These are phyloP conservation scores for Hipparchia semele DNA, from an alignment of 2,888 invertebrate genomes.

Conservation along the genomic window DNA sequence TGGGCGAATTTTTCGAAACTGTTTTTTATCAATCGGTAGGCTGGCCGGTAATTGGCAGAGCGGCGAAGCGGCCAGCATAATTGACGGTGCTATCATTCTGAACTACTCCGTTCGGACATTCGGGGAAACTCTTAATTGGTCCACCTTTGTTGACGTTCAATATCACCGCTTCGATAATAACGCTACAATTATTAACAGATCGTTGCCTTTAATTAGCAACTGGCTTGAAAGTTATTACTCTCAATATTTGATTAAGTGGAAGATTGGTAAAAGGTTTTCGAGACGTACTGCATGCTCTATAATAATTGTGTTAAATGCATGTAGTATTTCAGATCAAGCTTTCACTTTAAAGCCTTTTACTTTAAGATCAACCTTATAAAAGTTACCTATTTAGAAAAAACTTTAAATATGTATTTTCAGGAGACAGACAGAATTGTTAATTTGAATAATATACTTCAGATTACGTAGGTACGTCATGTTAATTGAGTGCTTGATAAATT, in stretches of 20 bases:
- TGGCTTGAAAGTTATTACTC: conserved; percentile 51
- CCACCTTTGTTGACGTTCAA: conserved; percentile 77
- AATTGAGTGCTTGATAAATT: no score
- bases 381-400: no score
- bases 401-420: no score
- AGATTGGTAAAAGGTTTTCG: conserved; percentile 27
- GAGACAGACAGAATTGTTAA: no score
- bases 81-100: conserved; percentile 80
- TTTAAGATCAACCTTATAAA: background rate
- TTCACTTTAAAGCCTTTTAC: background rate
- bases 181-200: conserved; percentile 76
- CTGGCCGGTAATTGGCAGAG: conserved; percentile 74
- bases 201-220: conserved; percentile 73
- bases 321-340: background rate
- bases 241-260: conserved; percentile 40
- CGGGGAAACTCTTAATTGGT: conserved; percentile 82
- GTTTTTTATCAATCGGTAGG: conserved; percentile 80
- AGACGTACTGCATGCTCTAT: background rate
- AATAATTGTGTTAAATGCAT: background rate
- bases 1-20: conserved; percentile 73
- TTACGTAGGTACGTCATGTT: no score
- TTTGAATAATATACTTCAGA: no score
- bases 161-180: conserved; percentile 79
- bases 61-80: conserved; percentile 69
- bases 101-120: conserved; percentile 74